Conservation (phyloP, 2,888 invertebrate genomes). For the Trachelus tabidus region DNA sequence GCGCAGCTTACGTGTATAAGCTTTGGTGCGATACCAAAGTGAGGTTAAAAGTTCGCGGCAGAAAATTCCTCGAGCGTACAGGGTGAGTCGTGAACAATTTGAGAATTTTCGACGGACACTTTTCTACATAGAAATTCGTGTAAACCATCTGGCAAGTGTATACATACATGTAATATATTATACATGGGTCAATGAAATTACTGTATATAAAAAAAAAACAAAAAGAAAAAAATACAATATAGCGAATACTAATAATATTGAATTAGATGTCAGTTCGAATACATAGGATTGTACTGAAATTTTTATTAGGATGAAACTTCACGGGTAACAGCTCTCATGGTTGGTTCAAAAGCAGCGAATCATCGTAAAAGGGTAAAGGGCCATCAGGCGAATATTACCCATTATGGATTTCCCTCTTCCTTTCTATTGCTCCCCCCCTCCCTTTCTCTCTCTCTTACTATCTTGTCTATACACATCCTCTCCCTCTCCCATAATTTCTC, state of each 20-base stretch:
- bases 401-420: conserved; percentile 23
- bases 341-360: conserved; percentile 29
- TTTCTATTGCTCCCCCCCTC: conserved; percentile 11
- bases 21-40: background rate
- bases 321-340: conserved; percentile 37
- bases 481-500: conserved; percentile 10
- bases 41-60: background rate
- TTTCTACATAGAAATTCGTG: background rate
- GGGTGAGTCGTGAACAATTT: background rate
- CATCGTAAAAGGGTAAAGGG: conserved; percentile 39
- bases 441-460: conserved; percentile 29
- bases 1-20: background rate
- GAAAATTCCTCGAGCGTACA: background rate
- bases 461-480: background rate
- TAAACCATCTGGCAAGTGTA: background rate
- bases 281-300: conserved; percentile 17
- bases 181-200: background rate
- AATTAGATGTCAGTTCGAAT: background rate
- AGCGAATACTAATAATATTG: background rate
- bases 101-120: background rate
- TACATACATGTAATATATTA: background rate
- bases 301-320: conserved; percentile 45
- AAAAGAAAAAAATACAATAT: background rate
- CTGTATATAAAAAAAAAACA: background rate
- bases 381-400: conserved; percentile 33